Evolutionary conservation across 2,113 vertebrate genomes (phyloP), one percentile per base, ranked within the genome.

Genomic region (Arvicanthis niloticus): DNA sequence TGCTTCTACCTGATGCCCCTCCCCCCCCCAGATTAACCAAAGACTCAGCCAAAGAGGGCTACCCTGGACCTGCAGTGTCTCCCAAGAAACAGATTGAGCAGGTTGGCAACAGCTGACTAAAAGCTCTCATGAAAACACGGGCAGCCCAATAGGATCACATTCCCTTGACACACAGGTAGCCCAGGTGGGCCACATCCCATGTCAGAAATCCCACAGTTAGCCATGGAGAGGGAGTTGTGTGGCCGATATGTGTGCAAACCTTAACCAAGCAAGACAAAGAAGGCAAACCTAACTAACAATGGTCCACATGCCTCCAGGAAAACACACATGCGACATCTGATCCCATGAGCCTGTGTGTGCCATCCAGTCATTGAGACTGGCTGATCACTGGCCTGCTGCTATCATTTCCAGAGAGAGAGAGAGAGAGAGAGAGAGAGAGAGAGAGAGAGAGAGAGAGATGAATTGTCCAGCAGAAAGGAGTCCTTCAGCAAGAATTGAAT

Each of bases 21-120:
- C 45, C 29, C 53, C 45, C 29, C 53, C 72, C 78, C 78, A 7
- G 0, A 60, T 88, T 56, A 45, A 60, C 17, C 5, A 9, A 6
- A n/a, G 53, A 1, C 67, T 29, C 72, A 11, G 16, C 21, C 21
- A 72, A 42, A 16, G 80, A 40, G 48, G 0, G 22, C 31, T 13
- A 9, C 13, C 4, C 0, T 3, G 15, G 34, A 45, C 31, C 16
- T 8, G 1, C 0, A 53, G 42, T 19, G 22, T 48, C 53, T 76
- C 29, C 75, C 19, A 70, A 19, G 65, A 48, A n/a, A 58, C 17
- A 3, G 68, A 68, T 29, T 0, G 13, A n/a, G 1, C 4, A 2
- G 1, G 37, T 17, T 3, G 15, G n/a, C 8, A 77, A 45, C n/a
- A 72, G 22, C 48, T 67, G 65, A 16, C 13, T 15, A 42, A 68